Evolutionary conservation across 2,888 invertebrate species (phyloP).

Genomic region (Steromphala cineraria): DNA sequence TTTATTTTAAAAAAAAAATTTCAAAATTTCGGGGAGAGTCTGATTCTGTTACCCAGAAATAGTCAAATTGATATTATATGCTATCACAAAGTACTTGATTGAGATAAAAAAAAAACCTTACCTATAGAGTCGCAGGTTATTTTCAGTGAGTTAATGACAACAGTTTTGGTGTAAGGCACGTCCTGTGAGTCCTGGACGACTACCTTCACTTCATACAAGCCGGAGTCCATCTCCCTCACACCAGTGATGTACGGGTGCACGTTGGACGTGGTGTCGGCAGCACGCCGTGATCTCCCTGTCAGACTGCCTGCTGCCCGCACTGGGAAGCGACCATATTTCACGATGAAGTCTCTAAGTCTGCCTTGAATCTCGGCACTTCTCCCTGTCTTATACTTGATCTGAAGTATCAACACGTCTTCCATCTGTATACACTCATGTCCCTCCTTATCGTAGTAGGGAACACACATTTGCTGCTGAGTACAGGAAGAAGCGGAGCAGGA

Average conservation of each 20-base stretch:
- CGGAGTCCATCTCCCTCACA: slow-evolving; percentile 18
- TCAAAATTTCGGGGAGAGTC: too few relatives aligned
- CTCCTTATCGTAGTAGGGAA: slow-evolving; percentile 33
- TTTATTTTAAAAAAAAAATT: too few relatives aligned
- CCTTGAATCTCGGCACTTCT: slow-evolving; percentile 25
- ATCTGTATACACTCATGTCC: slow-evolving; percentile 34
- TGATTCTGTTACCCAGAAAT: too few relatives aligned
- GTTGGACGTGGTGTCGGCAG: not conserved
- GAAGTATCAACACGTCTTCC: slow-evolving; percentile 1
- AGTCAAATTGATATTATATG: not conserved
- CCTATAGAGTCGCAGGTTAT: slow-evolving; percentile 44
- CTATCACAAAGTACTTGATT: not conserved
- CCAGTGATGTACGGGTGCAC: slow-evolving; percentile 38
- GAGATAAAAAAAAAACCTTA: slow-evolving; percentile 27
- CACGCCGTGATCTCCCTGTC: slow-evolving; percentile 6
- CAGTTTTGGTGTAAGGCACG: slow-evolving; percentile 30
- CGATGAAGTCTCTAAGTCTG: slow-evolving; percentile 39
- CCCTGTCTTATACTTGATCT: slow-evolving; percentile 21
- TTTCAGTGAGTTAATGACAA: slow-evolving; percentile 37
- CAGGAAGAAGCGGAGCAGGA: slow-evolving; percentile 18
- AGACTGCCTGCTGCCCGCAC: not conserved
- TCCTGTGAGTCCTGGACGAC: slow-evolving; percentile 36
- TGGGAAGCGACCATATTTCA: slow-evolving; percentile 35
- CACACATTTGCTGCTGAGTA: slow-evolving; percentile 33
- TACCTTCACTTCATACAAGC: slow-evolving; percentile 27